Conservation (phyloP, 2,888 invertebrate species). For the Dinocampus coccinellae region DNA sequence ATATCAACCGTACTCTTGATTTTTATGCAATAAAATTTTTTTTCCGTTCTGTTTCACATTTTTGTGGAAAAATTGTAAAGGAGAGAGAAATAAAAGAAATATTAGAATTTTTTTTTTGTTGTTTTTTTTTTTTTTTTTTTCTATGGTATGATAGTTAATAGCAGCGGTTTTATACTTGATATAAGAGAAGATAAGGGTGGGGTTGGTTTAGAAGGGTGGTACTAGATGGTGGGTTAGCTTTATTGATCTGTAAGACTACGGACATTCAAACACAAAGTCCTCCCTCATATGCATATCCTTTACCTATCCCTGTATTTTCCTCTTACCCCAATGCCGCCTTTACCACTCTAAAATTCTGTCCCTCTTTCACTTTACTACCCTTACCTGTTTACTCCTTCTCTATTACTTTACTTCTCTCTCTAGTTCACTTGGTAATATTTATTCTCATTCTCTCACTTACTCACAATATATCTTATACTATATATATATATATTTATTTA, state of each 20-base stretch:
- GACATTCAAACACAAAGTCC: constrained; percentile 53
- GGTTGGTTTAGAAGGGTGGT: constrained; percentile 50
- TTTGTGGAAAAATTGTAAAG: too few relatives aligned
- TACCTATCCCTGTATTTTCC: constrained; percentile 33
- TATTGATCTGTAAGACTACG: constrained; percentile 70
- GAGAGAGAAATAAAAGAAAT: too few relatives aligned
- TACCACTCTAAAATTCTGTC: constrained; percentile 38
- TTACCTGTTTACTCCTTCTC: too few relatives aligned
- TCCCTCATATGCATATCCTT: constrained; percentile 50
- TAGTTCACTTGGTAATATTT: too few relatives aligned
- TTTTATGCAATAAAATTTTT: too few relatives aligned
- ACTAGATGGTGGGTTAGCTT: constrained; percentile 67
- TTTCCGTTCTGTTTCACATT: too few relatives aligned
- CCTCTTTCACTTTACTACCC: too few relatives aligned
- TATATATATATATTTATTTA: constrained; percentile 21
- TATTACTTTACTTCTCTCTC: too few relatives aligned
- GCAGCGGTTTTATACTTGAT: constrained; percentile 66
- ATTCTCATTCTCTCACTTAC: constrained; percentile 27
- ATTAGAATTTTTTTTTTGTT: too few relatives aligned
- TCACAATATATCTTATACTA: constrained; percentile 31
- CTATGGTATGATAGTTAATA: not conserved
- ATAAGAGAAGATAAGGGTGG: too few relatives aligned
- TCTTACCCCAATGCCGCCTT: constrained; percentile 42
- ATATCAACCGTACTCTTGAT: constrained; percentile 18
- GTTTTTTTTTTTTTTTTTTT: too few relatives aligned